Evolutionary conservation across 2,113 vertebrate genomes (phyloP).

Genomic region (Ictalurus punctatus): DNA sequence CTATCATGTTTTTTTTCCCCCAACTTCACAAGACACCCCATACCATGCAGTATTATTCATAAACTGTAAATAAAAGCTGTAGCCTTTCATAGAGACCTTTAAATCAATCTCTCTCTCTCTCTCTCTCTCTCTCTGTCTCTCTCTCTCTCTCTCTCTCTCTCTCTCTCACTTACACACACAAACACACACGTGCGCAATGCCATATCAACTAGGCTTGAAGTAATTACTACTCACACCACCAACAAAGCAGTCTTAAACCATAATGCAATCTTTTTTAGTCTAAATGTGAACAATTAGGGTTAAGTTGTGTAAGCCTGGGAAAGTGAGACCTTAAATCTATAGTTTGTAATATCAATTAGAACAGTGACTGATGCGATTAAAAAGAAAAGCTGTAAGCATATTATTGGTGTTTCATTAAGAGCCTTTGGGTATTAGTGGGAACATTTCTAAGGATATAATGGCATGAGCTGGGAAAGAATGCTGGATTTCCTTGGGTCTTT

Average conservation of each 20-base stretch:
- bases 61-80: not conserved
- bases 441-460: not conserved
- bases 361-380: conserved; percentile 22
- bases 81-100: not conserved
- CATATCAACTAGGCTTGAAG: not conserved
- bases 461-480: not conserved
- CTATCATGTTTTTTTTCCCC: not conserved
- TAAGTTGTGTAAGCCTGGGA: not conserved
- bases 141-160: no score
- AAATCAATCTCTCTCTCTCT: not conserved
- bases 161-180: not conserved
- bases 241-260: not conserved
- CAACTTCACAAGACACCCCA: not conserved
- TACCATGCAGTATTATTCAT: not conserved
- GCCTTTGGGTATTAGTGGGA: not conserved
- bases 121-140: no score
- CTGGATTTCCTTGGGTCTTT: not conserved
- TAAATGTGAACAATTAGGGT: not conserved
- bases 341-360: conserved; percentile 8
- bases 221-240: not conserved
- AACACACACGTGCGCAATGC: not conserved
- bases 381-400: not conserved
- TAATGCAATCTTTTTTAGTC: not conserved
- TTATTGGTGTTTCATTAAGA: not conserved
- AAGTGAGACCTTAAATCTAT: not conserved